A percentile compares a stretch with the other conserved stretches of the same genome.
phyloP scores from a whole-genome alignment of 2,113 vertebrate species.

The Felis chaus region DNA sequence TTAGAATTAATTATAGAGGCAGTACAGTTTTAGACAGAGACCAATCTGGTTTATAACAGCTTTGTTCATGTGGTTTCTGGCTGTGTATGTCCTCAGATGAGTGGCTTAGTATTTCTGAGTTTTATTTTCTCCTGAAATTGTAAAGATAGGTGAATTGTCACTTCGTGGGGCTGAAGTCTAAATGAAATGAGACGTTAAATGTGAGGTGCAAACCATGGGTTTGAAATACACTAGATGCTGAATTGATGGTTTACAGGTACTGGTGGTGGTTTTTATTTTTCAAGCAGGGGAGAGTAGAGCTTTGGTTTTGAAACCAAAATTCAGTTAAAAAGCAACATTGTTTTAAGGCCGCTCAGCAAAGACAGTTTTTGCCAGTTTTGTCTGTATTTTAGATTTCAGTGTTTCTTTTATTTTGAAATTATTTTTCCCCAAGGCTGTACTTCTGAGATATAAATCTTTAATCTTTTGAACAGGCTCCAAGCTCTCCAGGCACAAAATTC shows the following conservation, averaged over 20 bases:
- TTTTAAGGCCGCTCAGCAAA: background rate
- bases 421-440: background rate
- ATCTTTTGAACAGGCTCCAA: background rate
- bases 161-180: background rate
- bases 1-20: background rate
- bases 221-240: background rate
- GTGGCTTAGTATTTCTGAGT: background rate
- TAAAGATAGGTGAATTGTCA: background rate
- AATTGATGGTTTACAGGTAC: background rate
- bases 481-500: background rate
- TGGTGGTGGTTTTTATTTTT: background rate
- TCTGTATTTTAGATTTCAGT: background rate
- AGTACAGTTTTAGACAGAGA: background rate
- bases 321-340: background rate
- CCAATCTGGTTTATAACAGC: background rate
- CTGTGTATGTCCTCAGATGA: background rate
- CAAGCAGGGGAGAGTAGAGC: background rate
- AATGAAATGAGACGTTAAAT: constrained; percentile 6
- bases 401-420: constrained; percentile 13
- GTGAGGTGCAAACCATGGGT: background rate
- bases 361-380: background rate
- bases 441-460: background rate
- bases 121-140: background rate
- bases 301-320: background rate
- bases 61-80: background rate